phyloP scores from a whole-genome alignment of 2,797 vertebrate genomes.

The Tapera naevia region DNA sequence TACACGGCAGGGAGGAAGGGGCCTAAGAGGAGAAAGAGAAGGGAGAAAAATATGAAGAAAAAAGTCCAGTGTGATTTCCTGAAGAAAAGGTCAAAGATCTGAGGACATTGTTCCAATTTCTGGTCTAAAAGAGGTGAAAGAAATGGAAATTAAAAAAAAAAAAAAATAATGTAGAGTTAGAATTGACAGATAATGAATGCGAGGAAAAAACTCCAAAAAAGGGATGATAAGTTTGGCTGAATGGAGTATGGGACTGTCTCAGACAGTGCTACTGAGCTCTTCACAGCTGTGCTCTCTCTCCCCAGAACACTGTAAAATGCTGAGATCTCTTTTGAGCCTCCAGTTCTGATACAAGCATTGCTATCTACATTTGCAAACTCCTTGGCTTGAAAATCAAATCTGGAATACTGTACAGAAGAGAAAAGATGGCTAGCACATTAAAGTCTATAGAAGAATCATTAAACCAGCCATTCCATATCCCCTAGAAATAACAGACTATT shows the following conservation, averaged over 20 bases:
- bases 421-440: conserved; percentile 21
- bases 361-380: not conserved
- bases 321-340: not conserved
- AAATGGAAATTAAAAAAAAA: not conserved
- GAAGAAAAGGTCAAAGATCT: not conserved
- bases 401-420: conserved; percentile 6
- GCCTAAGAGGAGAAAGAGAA: not conserved
- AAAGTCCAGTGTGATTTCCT: not conserved
- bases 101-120: not conserved
- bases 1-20: not conserved
- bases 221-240: not conserved
- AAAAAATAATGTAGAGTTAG: not conserved
- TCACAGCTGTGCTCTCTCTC: not conserved
- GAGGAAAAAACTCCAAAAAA: not conserved
- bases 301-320: not conserved
- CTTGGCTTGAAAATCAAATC: conserved; percentile 17
- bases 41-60: not conserved
- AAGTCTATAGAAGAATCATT: not conserved
- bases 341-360: not conserved
- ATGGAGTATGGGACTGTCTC: not conserved
- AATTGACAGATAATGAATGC: not conserved
- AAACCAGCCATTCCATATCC: not conserved
- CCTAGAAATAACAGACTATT: conserved; percentile 11
- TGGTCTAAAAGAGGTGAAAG: not conserved
- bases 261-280: not conserved